phyloP scores from a whole-genome alignment of 2,113 vertebrate species.

The Phalacrocorax pelagicus region DNA sequence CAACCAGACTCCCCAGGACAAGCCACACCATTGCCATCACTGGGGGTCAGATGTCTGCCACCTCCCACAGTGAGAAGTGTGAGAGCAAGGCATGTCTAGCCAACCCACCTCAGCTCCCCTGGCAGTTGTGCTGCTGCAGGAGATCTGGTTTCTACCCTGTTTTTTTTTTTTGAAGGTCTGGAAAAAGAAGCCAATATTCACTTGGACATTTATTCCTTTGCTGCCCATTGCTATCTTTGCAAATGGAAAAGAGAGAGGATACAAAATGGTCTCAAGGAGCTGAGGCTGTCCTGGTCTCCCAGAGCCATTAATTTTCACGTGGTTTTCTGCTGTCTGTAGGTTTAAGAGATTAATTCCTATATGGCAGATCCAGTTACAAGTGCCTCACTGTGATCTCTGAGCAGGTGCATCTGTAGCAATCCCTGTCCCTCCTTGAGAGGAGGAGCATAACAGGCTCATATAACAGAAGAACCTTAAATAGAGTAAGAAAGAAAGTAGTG shows the following conservation, averaged over 20 bases:
- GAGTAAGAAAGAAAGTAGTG: background rate
- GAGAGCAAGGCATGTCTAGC: background rate
- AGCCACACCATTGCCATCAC: fast-evolving
- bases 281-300: background rate
- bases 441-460: background rate
- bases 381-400: background rate
- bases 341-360: background rate
- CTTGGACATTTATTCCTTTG: background rate
- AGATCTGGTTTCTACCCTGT: background rate
- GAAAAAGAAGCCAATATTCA: background rate
- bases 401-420: background rate
- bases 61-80: background rate
- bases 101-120: background rate
- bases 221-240: background rate
- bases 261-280: background rate
- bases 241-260: background rate
- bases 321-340: background rate
- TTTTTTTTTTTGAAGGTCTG: background rate
- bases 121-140: background rate
- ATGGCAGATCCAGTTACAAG: background rate
- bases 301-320: background rate
- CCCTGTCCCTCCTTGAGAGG: background rate
- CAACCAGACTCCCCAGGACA: background rate
- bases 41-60: fast-evolving
- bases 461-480: background rate